These are phyloP conservation scores for Torymus tubicola DNA, from an alignment of 2,888 invertebrate genomes.

Conservation along the genomic window DNA sequence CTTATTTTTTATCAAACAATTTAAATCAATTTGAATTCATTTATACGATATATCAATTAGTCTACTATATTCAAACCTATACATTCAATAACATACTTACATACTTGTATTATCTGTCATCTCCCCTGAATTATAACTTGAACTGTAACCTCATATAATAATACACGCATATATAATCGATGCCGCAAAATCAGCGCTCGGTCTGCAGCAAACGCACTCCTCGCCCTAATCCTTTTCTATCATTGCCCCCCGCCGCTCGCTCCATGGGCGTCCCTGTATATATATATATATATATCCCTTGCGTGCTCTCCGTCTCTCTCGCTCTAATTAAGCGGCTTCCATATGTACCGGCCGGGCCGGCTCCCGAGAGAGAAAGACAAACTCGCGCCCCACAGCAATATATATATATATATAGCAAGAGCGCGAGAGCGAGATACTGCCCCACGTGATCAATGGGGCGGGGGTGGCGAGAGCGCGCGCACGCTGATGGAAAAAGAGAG, in stretches of 20 bases:
- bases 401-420: no score
- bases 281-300: conserved; percentile 6
- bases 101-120: no score
- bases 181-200: conserved; percentile 16
- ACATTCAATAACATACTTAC: no score
- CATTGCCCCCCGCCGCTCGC: conserved; percentile 32
- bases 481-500: conserved; percentile 8
- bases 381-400: no score
- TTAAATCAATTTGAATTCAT: no score
- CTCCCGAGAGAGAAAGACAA: conserved; percentile 10
- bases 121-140: no score
- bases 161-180: neutral
- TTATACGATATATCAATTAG: no score
- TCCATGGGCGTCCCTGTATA: conserved; percentile 13
- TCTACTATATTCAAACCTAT: no score
- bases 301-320: neutral
- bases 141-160: no score
- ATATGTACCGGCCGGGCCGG: conserved; percentile 45
- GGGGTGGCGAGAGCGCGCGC: conserved; percentile 67
- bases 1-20: no score
- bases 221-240: conserved; percentile 42
- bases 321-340: conserved; percentile 61
- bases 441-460: conserved; percentile 73
- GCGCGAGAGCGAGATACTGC: neutral
- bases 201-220: neutral